Base-by-base conservation (phyloP, 2,113 vertebrate species). In the Varanus salvator region DNA sequence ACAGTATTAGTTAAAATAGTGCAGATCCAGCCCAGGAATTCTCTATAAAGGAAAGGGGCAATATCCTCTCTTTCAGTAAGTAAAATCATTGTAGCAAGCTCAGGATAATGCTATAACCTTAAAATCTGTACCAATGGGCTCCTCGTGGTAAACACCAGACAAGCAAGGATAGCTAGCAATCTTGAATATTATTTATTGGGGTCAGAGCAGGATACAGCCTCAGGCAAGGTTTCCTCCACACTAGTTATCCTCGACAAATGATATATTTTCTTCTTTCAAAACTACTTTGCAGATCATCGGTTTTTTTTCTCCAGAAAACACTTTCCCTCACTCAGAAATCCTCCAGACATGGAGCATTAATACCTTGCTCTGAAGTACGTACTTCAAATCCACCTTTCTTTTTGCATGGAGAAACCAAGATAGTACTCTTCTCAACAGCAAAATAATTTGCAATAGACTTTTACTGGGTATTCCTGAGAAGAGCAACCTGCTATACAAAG, bases 81-180 rank as follows among this genome's bases (percentile, higher is more conserved):
- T 27, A 54, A 88, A 87, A 74, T 74, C 3, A 77, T 89, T 93
- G 92, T 85, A 93, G 80, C 14, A 27, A 71, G 48, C 80, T 34
- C 78, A 92, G 93, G 87, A 91, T 25, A 81, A 29, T 89, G 85
- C 14, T 54, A 68, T 72, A 81, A 88, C 14, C 82, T 92, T 93
- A 81, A 86, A 69, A 87, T 4, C 0, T 72, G 66, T 52, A 93
- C 31, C 23, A 29, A 75, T 94, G 76, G 87, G 87, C 76, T 88
- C 69, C 75, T 83, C 60, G 44, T 25, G 81, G 75, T 38, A 21
- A 85, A 91, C 11, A 3, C 17, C 90, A 3, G 44, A 92, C 82
- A 72, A 74, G 31, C 90, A 89, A 74, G 50, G 12, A 94, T 50
- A 71, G 81, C 93, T 93, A 92, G 60, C 93, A 94, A 68, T 9